A percentile compares a stretch with the other conserved stretches of the same genome.
Evolutionary conservation across 1,140 invertebrate genomes (phyloP).

Genomic region (Lepidurus couesii): DNA sequence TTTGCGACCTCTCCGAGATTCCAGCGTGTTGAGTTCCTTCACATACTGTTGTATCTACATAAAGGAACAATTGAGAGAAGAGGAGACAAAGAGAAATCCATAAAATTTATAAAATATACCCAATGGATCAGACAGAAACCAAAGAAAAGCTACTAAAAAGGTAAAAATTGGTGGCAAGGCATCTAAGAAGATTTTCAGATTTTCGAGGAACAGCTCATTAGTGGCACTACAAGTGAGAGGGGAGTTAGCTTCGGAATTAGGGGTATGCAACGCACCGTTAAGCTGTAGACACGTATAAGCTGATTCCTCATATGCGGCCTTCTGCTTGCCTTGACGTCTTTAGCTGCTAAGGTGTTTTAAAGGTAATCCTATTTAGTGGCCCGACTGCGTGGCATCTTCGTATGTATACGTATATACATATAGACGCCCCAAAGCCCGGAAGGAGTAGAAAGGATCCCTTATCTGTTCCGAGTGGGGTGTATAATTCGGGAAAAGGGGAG

Average conservation of each 20-base stretch:
- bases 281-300: conserved; percentile 1
- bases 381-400: conserved; percentile 1
- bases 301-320: conserved; percentile 14
- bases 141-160: too few relatives aligned
- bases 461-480: background rate
- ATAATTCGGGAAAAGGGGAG: background rate
- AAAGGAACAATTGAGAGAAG: conserved; percentile 35
- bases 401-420: background rate
- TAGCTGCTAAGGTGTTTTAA: conserved; percentile 22
- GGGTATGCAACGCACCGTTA: background rate
- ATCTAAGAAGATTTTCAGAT: background rate
- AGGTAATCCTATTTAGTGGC: conserved; percentile 14
- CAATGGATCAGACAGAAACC: too few relatives aligned
- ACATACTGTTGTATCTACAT: conserved; percentile 88
- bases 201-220: background rate
- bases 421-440: background rate
- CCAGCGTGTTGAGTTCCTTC: conserved; percentile 81
- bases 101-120: background rate
- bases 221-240: background rate
- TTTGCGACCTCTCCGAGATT: conserved; percentile 83
- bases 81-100: conserved; percentile 23
- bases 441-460: conserved; percentile 21
- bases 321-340: background rate
- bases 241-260: background rate
- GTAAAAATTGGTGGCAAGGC: too few relatives aligned